Evolutionary conservation across 30 jellyfish, hydroid and myxozoan genomes (phyloP).

Genomic region (Nemopilema nomurai): DNA sequence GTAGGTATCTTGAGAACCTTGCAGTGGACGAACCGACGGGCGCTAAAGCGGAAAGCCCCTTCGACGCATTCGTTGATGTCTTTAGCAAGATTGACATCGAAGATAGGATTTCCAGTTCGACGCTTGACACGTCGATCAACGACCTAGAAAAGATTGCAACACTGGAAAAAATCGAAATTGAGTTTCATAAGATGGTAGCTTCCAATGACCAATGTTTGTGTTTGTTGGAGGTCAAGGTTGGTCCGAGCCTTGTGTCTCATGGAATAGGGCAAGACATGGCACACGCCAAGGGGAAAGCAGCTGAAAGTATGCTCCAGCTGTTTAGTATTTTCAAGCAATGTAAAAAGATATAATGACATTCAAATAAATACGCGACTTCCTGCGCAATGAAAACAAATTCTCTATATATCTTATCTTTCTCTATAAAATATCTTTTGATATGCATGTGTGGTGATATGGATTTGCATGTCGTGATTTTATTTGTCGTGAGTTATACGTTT

Average conservation of each 20-base stretch:
- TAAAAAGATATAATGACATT: background rate
- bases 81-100: background rate
- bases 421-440: no score
- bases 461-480: no score
- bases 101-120: background rate
- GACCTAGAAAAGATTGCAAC: constrained; percentile 1
- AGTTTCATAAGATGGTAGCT: background rate
- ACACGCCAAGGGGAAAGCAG: constrained; percentile 56
- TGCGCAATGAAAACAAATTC: no score
- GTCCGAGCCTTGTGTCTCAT: constrained; percentile 37
- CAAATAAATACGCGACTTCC: no score
- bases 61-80: background rate
- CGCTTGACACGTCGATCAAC: background rate
- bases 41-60: background rate
- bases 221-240: constrained; percentile 35
- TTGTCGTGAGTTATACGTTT: no score
- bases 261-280: constrained; percentile 47
- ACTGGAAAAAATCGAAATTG: constrained; percentile 35
- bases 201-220: constrained; percentile 23
- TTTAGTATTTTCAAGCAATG: constrained; percentile 14
- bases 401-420: no score
- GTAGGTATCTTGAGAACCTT: background rate
- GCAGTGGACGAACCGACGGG: background rate
- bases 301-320: constrained; percentile 34
- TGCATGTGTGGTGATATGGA: no score